Base-by-base conservation (phyloP, 2,113 vertebrate species). In the Dasypus novemcinctus region DNA sequence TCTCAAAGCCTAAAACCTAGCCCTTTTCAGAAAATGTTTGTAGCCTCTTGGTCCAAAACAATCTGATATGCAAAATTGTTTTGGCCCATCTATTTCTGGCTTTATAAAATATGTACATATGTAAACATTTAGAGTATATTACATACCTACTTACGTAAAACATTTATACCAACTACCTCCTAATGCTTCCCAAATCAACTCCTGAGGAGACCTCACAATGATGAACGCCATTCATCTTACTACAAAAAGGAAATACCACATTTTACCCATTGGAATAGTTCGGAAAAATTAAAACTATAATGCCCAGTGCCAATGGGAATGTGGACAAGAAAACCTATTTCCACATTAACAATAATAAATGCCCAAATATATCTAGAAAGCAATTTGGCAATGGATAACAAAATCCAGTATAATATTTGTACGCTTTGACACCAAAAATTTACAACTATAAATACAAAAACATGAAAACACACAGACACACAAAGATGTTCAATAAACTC, bases 181-280 rank as follows among this genome's bases (percentile, higher is more conserved):
- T 88, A 92, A 83, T 61, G 52, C 33, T 96, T 59, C 80, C 25
- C 90, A 90, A 93, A 72, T 5, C 54, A 25, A 41, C 36, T 81
- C 38, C 46, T 75, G 46, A 3, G 17, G 3, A 91, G 29, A 75
- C 68, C 57, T 91, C 9, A 66, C 12, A 72, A 43, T 71, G 92
- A 85, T 43, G 61, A 15, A 18, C 15, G 5, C 21, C 69, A 49
- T 85, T 93, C 80, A 66, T 74, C 75, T 84, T 54, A 31, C 54
- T 49, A 69, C 64, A 90, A 25, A 90, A 92, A 90, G 46, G 21
- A 68, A 33, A 59, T 49, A 27, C 74, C 29, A 54, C 29, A 79
- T 87, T 87, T 94, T 90, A 82, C 43, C 43, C 38, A 95, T 74
- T 61, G 68, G 86, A 87, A 93, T n/a, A 91, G 23, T 88, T 66